Base-by-base conservation (phyloP, 2,888 invertebrate genomes). In the Pseudococcus viburni region DNA sequence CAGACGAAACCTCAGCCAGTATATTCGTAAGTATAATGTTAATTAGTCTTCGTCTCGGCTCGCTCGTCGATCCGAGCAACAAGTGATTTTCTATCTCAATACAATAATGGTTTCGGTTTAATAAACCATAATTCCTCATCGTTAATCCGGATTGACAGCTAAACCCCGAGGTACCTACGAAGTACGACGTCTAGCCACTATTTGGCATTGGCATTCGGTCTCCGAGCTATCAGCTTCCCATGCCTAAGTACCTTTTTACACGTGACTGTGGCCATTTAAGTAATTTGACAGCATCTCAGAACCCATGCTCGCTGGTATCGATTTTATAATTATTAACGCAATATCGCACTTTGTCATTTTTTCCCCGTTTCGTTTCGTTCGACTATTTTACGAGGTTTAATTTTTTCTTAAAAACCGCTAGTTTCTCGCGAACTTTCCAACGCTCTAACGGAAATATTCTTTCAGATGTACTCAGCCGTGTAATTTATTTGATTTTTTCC, bases 401-500 rank as follows among this genome's bases (percentile, higher is more conserved):
- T 51, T 51, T 51, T 33, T 33, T 33, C 26, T 33, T 33, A 33
- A 33, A 51, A 51, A 17, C 51, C 51, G 51, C 51, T 51, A 51
- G 51, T 51, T 51, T 22, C 19, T 64, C 64, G 64, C 64, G 22
- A 64, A 64, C 19, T 64, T 64, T 22, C 7, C 64, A 64, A 22
- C 19, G 64, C 19, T 26, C 26, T 33, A 33, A 26, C 77, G 77
- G 77, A 77, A 64, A 64, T 22, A 19, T 64, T 64, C 51, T 51
- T 51, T 51, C 22, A 26, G 77, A 77, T 77, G 77, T 39, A 33
- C 39, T 77, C 77, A 33, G 17, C 33, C 77, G 77, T 77, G 22
- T 77, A 64, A 64, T 64, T 64, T 77, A 77, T 68, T 68, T 77
- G 77, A 77, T 77, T 77, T 39, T 77, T 77, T 77, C 39, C 39